Percentiles rank a stretch among this genome's conserved stretches.
These are phyloP conservation scores for Peribatodes rhomboidaria DNA, from an alignment of 2,888 invertebrate species.

Conservation along the genomic window DNA sequence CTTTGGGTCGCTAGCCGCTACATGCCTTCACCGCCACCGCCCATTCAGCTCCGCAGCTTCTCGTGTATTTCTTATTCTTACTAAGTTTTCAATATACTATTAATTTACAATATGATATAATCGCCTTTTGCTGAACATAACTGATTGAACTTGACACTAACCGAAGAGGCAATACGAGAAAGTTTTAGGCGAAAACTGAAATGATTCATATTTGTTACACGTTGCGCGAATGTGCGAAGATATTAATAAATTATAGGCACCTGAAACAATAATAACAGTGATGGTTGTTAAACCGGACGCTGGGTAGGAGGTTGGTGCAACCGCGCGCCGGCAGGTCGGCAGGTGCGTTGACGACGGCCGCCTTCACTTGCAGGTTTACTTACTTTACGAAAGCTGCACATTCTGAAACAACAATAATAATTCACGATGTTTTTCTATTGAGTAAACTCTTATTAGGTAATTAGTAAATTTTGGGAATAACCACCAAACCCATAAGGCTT, in stretches of 20 bases:
- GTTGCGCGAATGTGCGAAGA: background rate
- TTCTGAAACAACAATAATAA: no score
- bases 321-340: slow-evolving; percentile 48
- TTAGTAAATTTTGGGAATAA: no score
- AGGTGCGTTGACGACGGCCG: slow-evolving; percentile 62
- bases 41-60: slow-evolving; percentile 61
- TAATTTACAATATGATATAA: background rate
- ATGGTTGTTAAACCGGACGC: slow-evolving; percentile 34
- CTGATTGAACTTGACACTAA: background rate
- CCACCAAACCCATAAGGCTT: background rate
- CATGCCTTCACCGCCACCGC: slow-evolving; percentile 54
- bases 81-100: background rate
- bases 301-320: slow-evolving; percentile 47
- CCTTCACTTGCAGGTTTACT: slow-evolving; percentile 30
- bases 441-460: no score
- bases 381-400: slow-evolving; percentile 17
- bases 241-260: slow-evolving; percentile 9
- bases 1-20: slow-evolving; percentile 44
- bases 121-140: background rate
- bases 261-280: slow-evolving; percentile 34
- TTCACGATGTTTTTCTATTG: no score
- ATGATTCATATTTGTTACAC: background rate
- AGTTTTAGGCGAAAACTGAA: background rate
- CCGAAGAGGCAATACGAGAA: no score
- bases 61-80: slow-evolving; percentile 1